Base-by-base conservation (phyloP, 2,797 vertebrate species). In the Geotrypetes seraphini region DNA sequence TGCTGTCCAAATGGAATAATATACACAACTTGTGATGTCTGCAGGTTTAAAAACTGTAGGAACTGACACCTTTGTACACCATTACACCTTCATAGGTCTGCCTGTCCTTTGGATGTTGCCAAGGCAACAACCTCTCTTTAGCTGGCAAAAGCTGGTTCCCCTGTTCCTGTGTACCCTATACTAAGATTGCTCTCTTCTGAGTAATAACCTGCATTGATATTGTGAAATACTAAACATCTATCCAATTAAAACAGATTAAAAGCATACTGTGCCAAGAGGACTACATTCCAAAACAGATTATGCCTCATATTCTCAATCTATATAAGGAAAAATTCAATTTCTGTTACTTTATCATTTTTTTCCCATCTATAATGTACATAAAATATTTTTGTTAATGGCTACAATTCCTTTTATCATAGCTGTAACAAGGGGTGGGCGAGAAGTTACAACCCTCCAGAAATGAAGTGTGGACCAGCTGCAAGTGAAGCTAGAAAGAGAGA, bases 111-210 rank as follows among this genome's bases (percentile, higher is more conserved):
- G 39, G 26, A 24, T 51, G 79, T 84, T 80, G 46, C 75, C 69
- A 78, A 81, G 60, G 72, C 50, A 75, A 82, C 70, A 81, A 70
- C 72, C 78, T 81, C 79, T 54, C 78, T 83, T 61, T 59, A 64
- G 39, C 63, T 57, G 47, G 64, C 75, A 70, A 63, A 47, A 73
- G 66, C 28, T 30, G 56, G 66, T 69, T 77, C 33, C 41, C 45
- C 70, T 69, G 46, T 66, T 53, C 47, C 45, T 62, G 40, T 50
- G 47, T 57, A 53, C 40, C 26, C 31, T 36, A 36, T 44, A 43
- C 36, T 49, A 48, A 51, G 45, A 57, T 61, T 41, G 25, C 37
- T 61, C 68, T 63, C 38, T 57, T 16, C 38, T n/a, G n/a, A n/a
- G n/a, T n/a, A n/a, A n/a, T n/a, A n/a, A n/a, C n/a, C n/a, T n/a